Evolutionary conservation across 1,140 invertebrate species (phyloP).

Genomic region (Leptinotarsa lineolata): DNA sequence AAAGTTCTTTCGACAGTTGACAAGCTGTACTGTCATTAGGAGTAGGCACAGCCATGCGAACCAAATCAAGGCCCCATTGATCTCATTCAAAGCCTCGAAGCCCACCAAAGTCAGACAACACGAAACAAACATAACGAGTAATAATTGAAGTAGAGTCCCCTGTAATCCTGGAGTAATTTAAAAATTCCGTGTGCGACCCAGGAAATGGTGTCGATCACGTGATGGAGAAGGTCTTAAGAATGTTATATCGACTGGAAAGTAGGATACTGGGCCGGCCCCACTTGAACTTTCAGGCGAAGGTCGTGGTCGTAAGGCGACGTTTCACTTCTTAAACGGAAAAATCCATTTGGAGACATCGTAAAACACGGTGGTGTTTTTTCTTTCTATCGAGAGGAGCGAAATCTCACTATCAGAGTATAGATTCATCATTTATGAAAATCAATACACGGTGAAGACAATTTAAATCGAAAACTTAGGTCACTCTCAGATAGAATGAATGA

Average conservation of each 20-base stretch:
- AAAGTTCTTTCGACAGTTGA: too few species aligned
- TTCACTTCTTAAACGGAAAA: neutral
- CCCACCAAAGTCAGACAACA: neutral
- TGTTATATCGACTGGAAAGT: neutral
- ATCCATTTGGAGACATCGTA: too few species aligned
- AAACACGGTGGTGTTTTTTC: too few species aligned
- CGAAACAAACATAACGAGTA: neutral
- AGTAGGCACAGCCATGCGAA: too few species aligned
- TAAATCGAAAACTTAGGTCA: too few species aligned
- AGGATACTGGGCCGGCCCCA: neutral
- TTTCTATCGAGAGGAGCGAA: too few species aligned
- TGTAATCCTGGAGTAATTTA: neutral
- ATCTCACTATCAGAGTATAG: too few species aligned
- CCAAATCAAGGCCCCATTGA: too few species aligned
- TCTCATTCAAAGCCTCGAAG: neutral
- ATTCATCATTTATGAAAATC: too few species aligned
- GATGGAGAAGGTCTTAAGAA: neutral
- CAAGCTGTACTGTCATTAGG: too few species aligned
- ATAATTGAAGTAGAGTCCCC: neutral
- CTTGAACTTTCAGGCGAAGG: conserved; percentile 2
- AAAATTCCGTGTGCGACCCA: neutral
- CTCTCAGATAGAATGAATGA: too few species aligned
- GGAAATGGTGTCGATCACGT: conserved; percentile 1
- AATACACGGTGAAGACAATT: too few species aligned
- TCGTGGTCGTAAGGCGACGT: neutral